Percentiles rank a stretch among this genome's conserved stretches.
These are phyloP conservation scores for Etheostoma nigrum DNA, from an alignment of 2,797 vertebrate genomes.

Conservation along the genomic window DNA sequence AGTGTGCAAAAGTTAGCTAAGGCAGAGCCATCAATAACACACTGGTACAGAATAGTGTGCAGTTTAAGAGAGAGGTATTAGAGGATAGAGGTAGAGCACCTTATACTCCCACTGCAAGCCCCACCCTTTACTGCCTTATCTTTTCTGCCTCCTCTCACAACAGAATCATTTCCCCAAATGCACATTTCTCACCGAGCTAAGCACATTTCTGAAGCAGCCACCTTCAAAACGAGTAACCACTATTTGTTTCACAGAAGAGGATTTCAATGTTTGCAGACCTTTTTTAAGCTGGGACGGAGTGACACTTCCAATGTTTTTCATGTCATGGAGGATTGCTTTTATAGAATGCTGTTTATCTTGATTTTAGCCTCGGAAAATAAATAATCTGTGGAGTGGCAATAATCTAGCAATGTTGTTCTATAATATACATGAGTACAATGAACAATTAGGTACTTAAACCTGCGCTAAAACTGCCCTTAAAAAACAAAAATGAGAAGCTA, in stretches of 20 bases:
- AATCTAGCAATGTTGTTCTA: neutral
- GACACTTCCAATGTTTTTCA: neutral
- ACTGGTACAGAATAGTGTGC: neutral
- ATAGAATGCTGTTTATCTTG: slow-evolving; percentile 11
- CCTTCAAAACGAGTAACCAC: slow-evolving; percentile 24
- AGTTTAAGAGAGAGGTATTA: neutral
- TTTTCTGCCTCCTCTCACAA: slow-evolving; percentile 18
- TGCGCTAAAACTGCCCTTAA: neutral
- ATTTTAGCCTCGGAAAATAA: slow-evolving; percentile 19
- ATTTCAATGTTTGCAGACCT: slow-evolving; percentile 28
- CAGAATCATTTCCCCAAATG: slow-evolving; percentile 33
- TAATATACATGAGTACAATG: neutral
- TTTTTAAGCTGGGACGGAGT: slow-evolving; percentile 27
- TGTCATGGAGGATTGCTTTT: neutral
- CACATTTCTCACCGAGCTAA: slow-evolving; percentile 43
- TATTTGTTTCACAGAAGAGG: slow-evolving; percentile 28
- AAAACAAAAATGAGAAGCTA: neutral
- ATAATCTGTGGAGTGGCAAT: slow-evolving; percentile 18
- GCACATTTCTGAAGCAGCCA: slow-evolving; percentile 29
- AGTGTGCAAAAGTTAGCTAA: neutral
- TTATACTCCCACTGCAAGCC: neutral
- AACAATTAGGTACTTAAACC: slow-evolving; percentile 5
- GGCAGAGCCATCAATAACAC: neutral
- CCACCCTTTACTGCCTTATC: slow-evolving; percentile 20
- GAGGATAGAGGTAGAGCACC: neutral